Percentiles rank a stretch among this genome's conserved stretches.
Evolutionary conservation across 2,113 vertebrate species (phyloP).

Genomic region (Scopus umbretta): DNA sequence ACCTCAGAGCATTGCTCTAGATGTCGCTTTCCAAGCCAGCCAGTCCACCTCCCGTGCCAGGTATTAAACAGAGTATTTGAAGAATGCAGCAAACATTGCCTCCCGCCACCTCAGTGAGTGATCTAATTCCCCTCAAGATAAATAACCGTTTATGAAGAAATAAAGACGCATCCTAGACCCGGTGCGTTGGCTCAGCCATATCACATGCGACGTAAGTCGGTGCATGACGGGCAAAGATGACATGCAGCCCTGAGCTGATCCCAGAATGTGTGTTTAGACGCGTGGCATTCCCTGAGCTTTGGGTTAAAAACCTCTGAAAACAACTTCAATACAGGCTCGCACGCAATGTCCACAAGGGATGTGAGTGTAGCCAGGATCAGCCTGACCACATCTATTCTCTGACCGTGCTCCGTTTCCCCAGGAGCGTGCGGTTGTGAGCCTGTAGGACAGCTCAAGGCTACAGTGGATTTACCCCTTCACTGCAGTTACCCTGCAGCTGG

Average conservation of each 20-base stretch:
- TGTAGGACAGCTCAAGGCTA: background rate
- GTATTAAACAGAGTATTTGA: background rate
- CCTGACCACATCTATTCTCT: background rate
- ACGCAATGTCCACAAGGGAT: background rate
- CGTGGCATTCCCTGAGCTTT: background rate
- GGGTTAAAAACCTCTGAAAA: background rate
- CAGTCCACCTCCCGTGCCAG: background rate
- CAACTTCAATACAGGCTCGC: background rate
- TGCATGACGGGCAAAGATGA: background rate
- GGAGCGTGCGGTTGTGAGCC: accelerated
- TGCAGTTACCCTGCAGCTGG: background rate
- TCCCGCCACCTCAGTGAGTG: background rate
- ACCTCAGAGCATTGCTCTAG: background rate
- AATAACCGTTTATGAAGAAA: background rate
- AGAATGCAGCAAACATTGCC: background rate
- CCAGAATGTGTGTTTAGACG: background rate
- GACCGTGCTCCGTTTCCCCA: accelerated
- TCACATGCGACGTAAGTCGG: background rate
- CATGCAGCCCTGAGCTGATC: background rate
- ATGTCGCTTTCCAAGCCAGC: background rate
- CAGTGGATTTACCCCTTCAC: background rate
- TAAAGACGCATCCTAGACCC: background rate
- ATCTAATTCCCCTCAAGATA: background rate
- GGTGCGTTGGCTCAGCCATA: background rate
- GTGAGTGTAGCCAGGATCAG: background rate